Base-by-base conservation (phyloP, 2,888 invertebrate genomes). In the Eupithecia vulgata region DNA sequence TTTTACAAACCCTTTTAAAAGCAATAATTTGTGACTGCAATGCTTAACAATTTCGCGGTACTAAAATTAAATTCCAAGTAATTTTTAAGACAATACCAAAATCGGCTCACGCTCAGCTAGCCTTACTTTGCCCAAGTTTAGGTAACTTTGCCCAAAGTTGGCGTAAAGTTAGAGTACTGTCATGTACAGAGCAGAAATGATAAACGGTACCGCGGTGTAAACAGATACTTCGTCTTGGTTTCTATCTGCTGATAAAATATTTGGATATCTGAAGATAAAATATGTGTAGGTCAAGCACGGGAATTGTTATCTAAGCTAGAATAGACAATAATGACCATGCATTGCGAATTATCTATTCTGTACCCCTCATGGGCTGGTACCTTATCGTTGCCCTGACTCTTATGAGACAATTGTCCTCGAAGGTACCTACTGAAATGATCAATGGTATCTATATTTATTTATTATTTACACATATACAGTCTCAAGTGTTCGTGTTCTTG, bases 121-220 rank as follows among this genome's bases (percentile, higher is more conserved):
- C 65, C 15, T 52, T 66, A 71, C 66, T 67, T 59, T 48, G 48
- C 59, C 21, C 35, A 40, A 65, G 65, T 65, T 65, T 21, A 40
- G 65, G 65, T 42, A 71, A 71, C 70, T 66, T 71, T 30, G 34
- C 45, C 21, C 65, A 30, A 48, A 64, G 65, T 70, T 68, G 62
- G 35, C 8, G 65, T 25, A 65, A 40, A 65, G 65, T 65, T 65
- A n/a, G 65, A 65, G 40, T 40, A 40, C 65, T 40, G 65, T 65
- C 65, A 65, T 40, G 40, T 21, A 65, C 73, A 73, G 67, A 45
- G 48, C 52, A 48, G 25, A n/a, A 48, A 67, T 70, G 66, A 73
- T 70, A 73, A 73, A 73, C 67, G 52, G n/a, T 34, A 73, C 67
- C 67, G 21, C 25, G 25, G 13, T 57, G 62, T 70, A 70, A 73